A percentile compares a stretch with the other conserved stretches of the same genome.
Evolutionary conservation across 2,113 vertebrate species (phyloP).

Genomic region (Hypocryptadius cinnamomeus): DNA sequence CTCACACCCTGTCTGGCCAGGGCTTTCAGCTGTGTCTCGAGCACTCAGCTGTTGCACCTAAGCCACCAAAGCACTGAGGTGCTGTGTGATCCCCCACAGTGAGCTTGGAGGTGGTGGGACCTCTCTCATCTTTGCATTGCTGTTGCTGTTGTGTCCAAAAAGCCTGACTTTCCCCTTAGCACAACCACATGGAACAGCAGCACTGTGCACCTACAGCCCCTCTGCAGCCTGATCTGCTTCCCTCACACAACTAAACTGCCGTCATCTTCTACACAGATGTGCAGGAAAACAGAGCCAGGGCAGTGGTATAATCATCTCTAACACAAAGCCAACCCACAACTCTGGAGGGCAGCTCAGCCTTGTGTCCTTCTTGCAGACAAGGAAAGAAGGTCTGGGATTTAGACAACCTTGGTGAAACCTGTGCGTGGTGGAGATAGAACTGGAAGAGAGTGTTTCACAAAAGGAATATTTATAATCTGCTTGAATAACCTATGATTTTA

Average conservation of each 20-base stretch:
- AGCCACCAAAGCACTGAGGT: neutral
- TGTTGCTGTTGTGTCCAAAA: neutral
- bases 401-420: neutral
- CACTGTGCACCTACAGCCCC: neutral
- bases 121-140: accelerated
- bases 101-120: neutral
- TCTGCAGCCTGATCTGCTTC: neutral
- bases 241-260: neutral
- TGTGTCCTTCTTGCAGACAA: neutral
- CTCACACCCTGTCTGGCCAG: neutral
- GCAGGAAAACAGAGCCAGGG: neutral
- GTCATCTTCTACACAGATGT: neutral
- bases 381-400: neutral
- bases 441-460: neutral
- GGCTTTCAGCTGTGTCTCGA: neutral
- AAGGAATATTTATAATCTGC: neutral
- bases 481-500: neutral
- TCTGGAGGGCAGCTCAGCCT: neutral
- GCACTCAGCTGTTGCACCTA: neutral
- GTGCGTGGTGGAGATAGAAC: accelerated
- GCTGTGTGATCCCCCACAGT: neutral
- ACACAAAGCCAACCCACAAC: neutral
- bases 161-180: neutral
- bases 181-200: neutral
- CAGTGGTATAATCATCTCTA: neutral